Evolutionary conservation across 2,888 invertebrate species (phyloP), one percentile per base, ranked within the genome.

Genomic region (Plagiodera versicolora): DNA sequence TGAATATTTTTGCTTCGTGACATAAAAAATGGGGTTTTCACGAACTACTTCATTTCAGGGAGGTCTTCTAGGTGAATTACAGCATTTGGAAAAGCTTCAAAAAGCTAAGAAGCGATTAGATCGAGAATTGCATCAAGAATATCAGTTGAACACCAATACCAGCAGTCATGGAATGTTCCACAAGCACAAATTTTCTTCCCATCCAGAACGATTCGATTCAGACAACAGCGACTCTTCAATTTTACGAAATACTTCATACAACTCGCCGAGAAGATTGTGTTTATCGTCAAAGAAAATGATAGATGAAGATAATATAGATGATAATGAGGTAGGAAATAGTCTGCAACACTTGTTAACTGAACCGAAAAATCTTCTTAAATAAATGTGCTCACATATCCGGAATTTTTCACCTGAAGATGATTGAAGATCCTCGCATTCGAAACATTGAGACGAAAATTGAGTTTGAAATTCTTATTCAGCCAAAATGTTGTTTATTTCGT

Each of bases 61-160:
- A 28, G 44, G 54, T 20, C 46, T 64, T 18, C 35, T 56, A 24
- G 56, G 61, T 32, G 57, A 66, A 20, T 32, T 64, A 14, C 55
- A 58, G 5, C 59, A 52, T 45, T 28, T 60, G 24, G 62, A 52
- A 17, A 24, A 47, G 24, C 39, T 60, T 10, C 39, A 58, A 35
- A 28, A 52, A 46, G 50, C 53, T 18, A 56, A 56, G 14, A 52
- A 58, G 24, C 61, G 56, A 32, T 49, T 61, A 16, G 58, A 56
- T 4, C 55, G 50, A 28, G 46, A 60, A 18, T 11, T 63, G 11
- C 55, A 45, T 3, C 46, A 56, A 10, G 60, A 56, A 46, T 56
- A 30, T 20, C 35, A 51, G 17, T 14, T 39, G 6, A 20, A 18
- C 20, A 11, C 19, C 1, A 47, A 24, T 11, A 18, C 18, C n/a